Percentiles rank a stretch among this genome's conserved stretches.
These are phyloP conservation scores for Pammene aurita DNA, from an alignment of 2,888 invertebrate species.

Conservation along the genomic window DNA sequence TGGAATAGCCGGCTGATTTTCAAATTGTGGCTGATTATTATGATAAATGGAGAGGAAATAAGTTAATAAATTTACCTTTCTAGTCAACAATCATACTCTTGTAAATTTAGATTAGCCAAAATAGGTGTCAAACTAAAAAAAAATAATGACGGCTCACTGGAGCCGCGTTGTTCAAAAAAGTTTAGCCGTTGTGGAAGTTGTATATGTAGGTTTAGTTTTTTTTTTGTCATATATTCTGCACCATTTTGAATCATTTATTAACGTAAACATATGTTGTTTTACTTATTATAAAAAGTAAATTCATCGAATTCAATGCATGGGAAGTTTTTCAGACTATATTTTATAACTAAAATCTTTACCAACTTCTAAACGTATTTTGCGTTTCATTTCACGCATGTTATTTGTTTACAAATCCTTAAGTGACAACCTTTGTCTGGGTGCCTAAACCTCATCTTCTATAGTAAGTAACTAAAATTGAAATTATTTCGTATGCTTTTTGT, in stretches of 20 bases:
- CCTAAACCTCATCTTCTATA: too few relatives aligned
- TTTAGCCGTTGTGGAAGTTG: conserved; percentile 9
- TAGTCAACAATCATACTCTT: conserved; percentile 77
- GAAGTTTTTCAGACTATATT: too few relatives aligned
- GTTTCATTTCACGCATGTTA: too few relatives aligned
- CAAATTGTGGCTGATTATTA: conserved; percentile 44
- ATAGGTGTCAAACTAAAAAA: conserved; percentile 62
- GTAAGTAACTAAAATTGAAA: background rate
- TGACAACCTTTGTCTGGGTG: too few relatives aligned
- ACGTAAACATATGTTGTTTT: too few relatives aligned
- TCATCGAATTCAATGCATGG: too few relatives aligned
- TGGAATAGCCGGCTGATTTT: conserved; percentile 59
- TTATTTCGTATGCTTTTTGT: background rate
- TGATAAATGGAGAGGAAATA: conserved; percentile 52
- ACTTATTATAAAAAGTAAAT: too few relatives aligned
- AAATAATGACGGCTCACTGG: conserved; percentile 21
- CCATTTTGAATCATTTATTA: too few relatives aligned
- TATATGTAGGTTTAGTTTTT: background rate
- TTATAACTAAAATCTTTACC: too few relatives aligned
- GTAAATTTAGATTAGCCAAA: conserved; percentile 80
- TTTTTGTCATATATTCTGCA: background rate
- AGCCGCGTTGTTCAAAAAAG: conserved; percentile 22
- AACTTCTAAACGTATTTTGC: too few relatives aligned
- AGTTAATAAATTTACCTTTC: conserved; percentile 64
- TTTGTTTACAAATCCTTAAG: background rate